Base-by-base conservation (phyloP, 1,140 invertebrate genomes). In the Drosophila parvula region DNA sequence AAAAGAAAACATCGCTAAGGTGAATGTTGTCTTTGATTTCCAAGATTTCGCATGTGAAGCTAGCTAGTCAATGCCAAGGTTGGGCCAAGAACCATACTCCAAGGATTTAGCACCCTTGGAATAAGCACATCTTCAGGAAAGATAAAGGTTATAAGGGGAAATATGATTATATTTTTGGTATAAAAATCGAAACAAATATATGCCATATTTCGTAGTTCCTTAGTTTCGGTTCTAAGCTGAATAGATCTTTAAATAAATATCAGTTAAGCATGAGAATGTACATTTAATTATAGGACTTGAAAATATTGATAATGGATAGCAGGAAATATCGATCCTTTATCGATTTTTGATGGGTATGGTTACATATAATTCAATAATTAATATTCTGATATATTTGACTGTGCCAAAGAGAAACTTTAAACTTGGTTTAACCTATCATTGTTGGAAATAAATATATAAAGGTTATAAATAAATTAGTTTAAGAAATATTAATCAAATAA, bases 11-110 rank as follows among this genome's bases (percentile, higher is more conserved):
- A 27, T 30, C 27, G 16, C 36, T 48, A 7, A 32, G 47, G 32
- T 57, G 48, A 45, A 48, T 63, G 45, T 38, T 34, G 53, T 50
- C 38, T 68, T 55, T 60, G 55, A 16, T 30, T 55, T 63, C 28
- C 56, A 47, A 18, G 32, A 38, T 12, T 50, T 41, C 0, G 22
- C 38, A n/a, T 28, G 27, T n/a, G n/a, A n/a, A n/a, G 43, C n/a
- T 7, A 5, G 43, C 10, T 40, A 8, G n/a, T 14, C 11, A 61
- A 63, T 60, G 36, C 28, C 55, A 60, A 59, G 53, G 60, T 32
- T 30, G 12, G 8, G n/a, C 4, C 5, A 5, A 40, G n/a, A 40
- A n/a, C 6, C 14, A 28, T 11, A 32, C 9, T 14, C 36, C 14
- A 14, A 30, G 30, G 50, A 53, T 34, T 6, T 22, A 22, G 16